A percentile compares a stretch with the other conserved stretches of the same genome.
Evolutionary conservation across 2,113 vertebrate genomes (phyloP).

Genomic region (Pampusana beccarii): DNA sequence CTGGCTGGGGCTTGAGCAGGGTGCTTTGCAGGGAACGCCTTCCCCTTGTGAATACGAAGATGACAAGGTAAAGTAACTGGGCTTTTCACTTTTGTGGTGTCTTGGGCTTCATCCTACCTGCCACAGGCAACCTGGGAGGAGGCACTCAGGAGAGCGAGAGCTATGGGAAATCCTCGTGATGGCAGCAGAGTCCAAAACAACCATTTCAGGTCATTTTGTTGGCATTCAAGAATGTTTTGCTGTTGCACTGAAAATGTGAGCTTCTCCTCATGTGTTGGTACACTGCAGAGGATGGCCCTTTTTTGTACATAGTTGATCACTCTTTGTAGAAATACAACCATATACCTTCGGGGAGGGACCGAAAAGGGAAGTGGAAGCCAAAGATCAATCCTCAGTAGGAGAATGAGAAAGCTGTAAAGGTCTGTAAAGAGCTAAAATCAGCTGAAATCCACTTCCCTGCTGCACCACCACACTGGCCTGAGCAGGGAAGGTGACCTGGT

Average conservation of each 20-base stretch:
- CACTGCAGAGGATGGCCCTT: not conserved
- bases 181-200: not conserved
- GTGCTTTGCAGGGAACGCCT: fast-evolving
- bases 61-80: not conserved
- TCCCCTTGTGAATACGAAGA: not conserved
- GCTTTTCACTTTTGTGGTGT: not conserved
- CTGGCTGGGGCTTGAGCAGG: not conserved
- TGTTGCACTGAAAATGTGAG: not conserved
- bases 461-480: no score
- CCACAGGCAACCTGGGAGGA: fast-evolving
- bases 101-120: not conserved
- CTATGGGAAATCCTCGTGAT: fast-evolving
- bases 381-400: not conserved
- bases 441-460: no score
- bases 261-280: fast-evolving
- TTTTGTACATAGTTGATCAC: fast-evolving
- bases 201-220: not conserved
- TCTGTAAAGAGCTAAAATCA: not conserved
- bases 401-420: not conserved
- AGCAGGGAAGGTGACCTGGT: no score
- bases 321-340: not conserved
- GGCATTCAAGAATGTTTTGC: not conserved
- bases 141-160: fast-evolving
- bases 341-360: not conserved
- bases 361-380: not conserved